Conservation (phyloP, 2,888 invertebrate genomes). For the Cheiracanthium punctorium region DNA sequence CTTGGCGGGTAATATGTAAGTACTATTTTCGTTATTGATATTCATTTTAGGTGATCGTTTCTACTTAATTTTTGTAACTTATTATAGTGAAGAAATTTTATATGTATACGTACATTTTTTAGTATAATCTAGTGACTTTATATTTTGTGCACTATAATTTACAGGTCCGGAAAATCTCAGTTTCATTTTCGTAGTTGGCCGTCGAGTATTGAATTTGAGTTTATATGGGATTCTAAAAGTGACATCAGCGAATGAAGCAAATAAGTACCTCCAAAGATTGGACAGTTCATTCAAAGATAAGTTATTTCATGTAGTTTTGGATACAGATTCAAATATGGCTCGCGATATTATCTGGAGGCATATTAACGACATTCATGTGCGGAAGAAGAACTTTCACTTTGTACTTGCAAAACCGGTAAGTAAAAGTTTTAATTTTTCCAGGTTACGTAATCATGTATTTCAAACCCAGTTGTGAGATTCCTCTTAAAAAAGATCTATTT, state of each 20-base stretch:
- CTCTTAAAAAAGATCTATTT: too few species aligned
- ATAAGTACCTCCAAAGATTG: slow-evolving; percentile 37
- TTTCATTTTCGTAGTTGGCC: slow-evolving; percentile 41
- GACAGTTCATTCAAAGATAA: slow-evolving; percentile 34
- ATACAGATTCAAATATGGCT: slow-evolving; percentile 44
- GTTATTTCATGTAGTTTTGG: slow-evolving; percentile 53
- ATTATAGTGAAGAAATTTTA: too few species aligned
- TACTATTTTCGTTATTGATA: too few species aligned
- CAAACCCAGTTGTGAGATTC: too few species aligned
- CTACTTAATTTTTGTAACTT: too few species aligned
- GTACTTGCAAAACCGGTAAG: slow-evolving; percentile 61
- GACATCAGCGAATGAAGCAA: slow-evolving; percentile 33
- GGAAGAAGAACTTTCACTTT: slow-evolving; percentile 63
- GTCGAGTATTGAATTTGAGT: slow-evolving; percentile 32
- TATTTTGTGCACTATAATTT: too few species aligned
- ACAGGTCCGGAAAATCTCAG: slow-evolving; percentile 66
- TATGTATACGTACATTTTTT: too few species aligned
- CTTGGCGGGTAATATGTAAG: too few species aligned
- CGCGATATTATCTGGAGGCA: slow-evolving; percentile 46
- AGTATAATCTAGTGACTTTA: too few species aligned
- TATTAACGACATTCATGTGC: slow-evolving; percentile 44
- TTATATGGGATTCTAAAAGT: slow-evolving; percentile 36
- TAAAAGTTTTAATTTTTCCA: too few species aligned
- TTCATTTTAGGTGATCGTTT: too few species aligned
- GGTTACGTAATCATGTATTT: too few species aligned